Conservation (phyloP, 2,888 invertebrate genomes). For the Zygaena filipendulae region DNA sequence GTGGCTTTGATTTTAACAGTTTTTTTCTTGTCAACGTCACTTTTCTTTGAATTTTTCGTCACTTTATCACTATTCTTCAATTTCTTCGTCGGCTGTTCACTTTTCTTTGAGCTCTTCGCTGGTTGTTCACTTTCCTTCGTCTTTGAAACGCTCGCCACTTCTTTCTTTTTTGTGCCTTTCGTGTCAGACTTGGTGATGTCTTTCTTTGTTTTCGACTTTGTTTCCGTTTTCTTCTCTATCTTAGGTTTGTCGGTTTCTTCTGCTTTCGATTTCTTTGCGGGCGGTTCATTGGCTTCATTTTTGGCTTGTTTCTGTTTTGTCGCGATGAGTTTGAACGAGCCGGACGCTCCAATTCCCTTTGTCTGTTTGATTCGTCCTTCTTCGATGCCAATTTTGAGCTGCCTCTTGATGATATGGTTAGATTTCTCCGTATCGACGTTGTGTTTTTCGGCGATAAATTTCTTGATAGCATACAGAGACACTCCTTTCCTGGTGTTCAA, state of each 20-base stretch:
- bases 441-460: slow-evolving; percentile 35
- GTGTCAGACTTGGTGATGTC: too few species aligned
- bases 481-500: slow-evolving; percentile 42
- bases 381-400: slow-evolving; percentile 37
- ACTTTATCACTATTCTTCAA: too few species aligned
- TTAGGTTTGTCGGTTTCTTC: slow-evolving; percentile 15
- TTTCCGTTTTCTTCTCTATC: slow-evolving; percentile 6
- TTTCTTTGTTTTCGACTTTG: slow-evolving; percentile 10
- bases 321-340: slow-evolving; percentile 41
- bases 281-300: slow-evolving; percentile 18
- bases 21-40: too few species aligned
- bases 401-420: slow-evolving; percentile 39
- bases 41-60: too few species aligned
- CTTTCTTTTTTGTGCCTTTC: slow-evolving; percentile 3
- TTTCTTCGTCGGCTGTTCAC: too few species aligned
- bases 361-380: slow-evolving; percentile 37
- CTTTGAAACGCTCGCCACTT: slow-evolving; percentile 11
- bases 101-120: too few species aligned
- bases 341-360: slow-evolving; percentile 43
- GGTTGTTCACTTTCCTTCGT: too few species aligned
- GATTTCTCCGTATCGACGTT: slow-evolving; percentile 33
- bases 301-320: slow-evolving; percentile 24
- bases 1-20: too few species aligned
- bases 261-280: slow-evolving; percentile 13
- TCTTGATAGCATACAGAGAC: slow-evolving; percentile 48